A percentile compares a stretch with the other conserved stretches of the same genome.
Conservation (phyloP, 2,888 invertebrate species). For the Laothoe populi region DNA sequence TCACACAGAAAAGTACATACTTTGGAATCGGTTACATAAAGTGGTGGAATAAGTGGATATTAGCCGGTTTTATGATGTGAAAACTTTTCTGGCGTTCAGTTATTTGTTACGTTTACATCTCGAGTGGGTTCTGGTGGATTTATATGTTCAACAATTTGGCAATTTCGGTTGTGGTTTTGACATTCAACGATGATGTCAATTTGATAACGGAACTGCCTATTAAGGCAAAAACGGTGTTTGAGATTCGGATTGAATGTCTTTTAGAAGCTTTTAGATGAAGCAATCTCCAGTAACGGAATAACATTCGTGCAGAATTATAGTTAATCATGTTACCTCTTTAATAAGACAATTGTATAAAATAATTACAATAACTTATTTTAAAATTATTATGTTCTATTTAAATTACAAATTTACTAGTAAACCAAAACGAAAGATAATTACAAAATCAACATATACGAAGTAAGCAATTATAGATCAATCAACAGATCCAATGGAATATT, state of each 20-base stretch:
- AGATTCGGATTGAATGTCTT: not conserved
- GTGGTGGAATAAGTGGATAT: conserved; percentile 37
- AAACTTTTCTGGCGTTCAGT: conserved; percentile 35
- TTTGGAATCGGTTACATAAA: conserved; percentile 32
- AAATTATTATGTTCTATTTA: too few relatives aligned
- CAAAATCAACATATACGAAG: too few relatives aligned
- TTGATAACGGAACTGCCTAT: conserved; percentile 14
- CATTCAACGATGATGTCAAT: conserved; percentile 23
- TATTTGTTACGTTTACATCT: conserved; percentile 39
- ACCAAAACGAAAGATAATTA: too few relatives aligned
- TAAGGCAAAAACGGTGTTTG: not conserved
- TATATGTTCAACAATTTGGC: conserved; percentile 10
- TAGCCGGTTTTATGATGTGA: conserved; percentile 36
- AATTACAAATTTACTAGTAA: too few relatives aligned
- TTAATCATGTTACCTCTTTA: not conserved
- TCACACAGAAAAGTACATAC: conserved; percentile 29
- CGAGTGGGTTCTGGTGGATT: conserved; percentile 34
- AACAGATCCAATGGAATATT: too few relatives aligned
- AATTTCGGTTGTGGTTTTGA: conserved; percentile 16
- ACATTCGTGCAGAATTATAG: not conserved
- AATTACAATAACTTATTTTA: too few relatives aligned
- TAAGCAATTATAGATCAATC: not conserved
- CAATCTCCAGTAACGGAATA: conserved; percentile 1
- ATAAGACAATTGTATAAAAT: not conserved
- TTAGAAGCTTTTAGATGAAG: not conserved